phyloP scores from a whole-genome alignment of 2,797 vertebrate genomes.

The Cossypha caffra region DNA sequence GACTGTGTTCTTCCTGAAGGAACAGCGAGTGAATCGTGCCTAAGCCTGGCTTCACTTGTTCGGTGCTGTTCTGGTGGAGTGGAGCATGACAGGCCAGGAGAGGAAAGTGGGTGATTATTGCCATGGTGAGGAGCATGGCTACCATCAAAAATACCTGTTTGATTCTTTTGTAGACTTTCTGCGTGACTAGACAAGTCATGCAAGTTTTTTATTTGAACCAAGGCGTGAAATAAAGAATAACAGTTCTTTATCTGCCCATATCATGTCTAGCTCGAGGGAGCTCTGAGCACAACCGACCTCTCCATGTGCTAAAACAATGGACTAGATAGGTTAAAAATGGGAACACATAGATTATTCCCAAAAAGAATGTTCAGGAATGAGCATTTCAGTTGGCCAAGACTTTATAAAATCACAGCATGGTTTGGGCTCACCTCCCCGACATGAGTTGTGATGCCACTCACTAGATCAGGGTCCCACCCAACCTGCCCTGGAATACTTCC shows the following conservation, averaged over 20 bases:
- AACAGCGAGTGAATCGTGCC: neutral
- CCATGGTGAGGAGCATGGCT: neutral
- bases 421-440: neutral
- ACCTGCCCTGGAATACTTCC: neutral
- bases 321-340: neutral
- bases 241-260: neutral
- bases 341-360: neutral
- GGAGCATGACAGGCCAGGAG: neutral
- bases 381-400: neutral
- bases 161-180: neutral
- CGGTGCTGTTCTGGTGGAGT: neutral
- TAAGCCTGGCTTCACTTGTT: neutral
- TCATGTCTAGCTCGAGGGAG: fast-evolving
- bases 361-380: neutral
- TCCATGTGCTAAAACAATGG: neutral
- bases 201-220: neutral
- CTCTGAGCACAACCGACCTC: neutral
- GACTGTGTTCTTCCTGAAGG: neutral
- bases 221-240: neutral
- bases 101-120: neutral
- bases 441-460: neutral
- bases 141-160: neutral
- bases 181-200: neutral
- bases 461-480: neutral
- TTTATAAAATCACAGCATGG: neutral